Base-by-base conservation (phyloP, 1,140 invertebrate species). In the Drosophila quadrilineata region DNA sequence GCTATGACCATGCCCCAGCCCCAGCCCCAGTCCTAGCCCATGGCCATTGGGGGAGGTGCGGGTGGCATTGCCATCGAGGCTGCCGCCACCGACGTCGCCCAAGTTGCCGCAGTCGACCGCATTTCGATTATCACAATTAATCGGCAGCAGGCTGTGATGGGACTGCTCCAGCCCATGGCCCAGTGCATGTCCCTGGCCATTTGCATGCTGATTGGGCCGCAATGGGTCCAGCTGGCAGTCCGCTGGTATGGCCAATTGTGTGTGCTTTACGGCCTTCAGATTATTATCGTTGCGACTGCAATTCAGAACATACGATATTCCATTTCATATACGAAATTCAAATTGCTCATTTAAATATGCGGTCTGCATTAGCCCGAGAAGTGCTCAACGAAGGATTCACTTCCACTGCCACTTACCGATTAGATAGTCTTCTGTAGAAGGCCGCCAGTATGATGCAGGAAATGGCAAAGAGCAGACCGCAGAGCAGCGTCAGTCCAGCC, bases 391-490 rank as follows among this genome's bases (percentile, higher is more conserved):
- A 48, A 26, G 36, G n/a, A n/a, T n/a, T n/a, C n/a, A n/a, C n/a
- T n/a, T n/a, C n/a, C n/a, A n/a, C n/a, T n/a, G n/a, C n/a, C 40
- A 53, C 69, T n/a, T 76, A 90, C 88, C 87, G 79, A 71, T 89
- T 89, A 6, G 88, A 88, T 73, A 94, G 93, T 36, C 93, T 90
- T 52, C 93, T 90, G 79, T 93, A 95, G 38, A 95, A 89, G 22
- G 94, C 94, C 4, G 92, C 93, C 33, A 94, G 85, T 8, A 95
- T 93, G 22, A 94, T 93, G 87, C 94, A 94, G 9, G 94, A 94
- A 6, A 93, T 92, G 21, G 94, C 92, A 14, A 94, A 93, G 46
- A 95, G 90, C 22, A 94, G 89, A 1, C 93, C 94, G 10, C 94
- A 94, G 68, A 93, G 94, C 4, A 93, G 93, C 53, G 94, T 93